Percentiles rank a stretch among this genome's conserved stretches.
Conservation (phyloP, 2,888 invertebrate species). For the Epistrophe grossulariae region DNA sequence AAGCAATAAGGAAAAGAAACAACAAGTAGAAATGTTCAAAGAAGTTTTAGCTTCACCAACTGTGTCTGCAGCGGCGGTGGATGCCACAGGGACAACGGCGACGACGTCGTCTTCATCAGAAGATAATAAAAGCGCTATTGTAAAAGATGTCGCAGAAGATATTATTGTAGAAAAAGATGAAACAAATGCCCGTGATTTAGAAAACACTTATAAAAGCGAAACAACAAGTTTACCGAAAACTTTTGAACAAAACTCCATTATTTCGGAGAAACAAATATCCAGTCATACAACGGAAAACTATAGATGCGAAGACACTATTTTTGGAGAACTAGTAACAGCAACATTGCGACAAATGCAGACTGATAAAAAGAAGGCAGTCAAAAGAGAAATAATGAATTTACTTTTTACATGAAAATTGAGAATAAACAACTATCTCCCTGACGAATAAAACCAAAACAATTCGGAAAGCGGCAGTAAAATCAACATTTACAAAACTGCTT, state of each 20-base stretch:
- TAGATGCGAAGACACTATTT: slow-evolving; percentile 79
- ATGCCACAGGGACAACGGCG: neutral
- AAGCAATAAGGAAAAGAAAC: neutral
- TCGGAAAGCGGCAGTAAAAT: too few relatives aligned
- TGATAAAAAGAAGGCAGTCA: slow-evolving; percentile 77
- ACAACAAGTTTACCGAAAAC: neutral
- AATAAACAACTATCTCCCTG: too few relatives aligned
- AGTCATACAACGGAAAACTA: neutral
- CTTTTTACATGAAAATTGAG: slow-evolving; percentile 76
- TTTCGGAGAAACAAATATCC: neutral
- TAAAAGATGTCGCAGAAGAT: neutral
- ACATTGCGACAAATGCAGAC: slow-evolving; percentile 78
- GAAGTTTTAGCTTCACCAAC: neutral
- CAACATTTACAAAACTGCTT: too few relatives aligned
- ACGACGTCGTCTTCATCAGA: neutral
- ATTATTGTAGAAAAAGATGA: neutral
- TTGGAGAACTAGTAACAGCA: slow-evolving; percentile 79
- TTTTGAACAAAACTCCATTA: neutral
- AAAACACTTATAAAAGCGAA: slow-evolving; percentile 1
- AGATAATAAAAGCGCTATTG: neutral
- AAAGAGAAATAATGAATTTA: slow-evolving; percentile 80
- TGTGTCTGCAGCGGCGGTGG: neutral
- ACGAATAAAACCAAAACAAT: too few relatives aligned
- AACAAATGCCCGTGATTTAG: neutral
- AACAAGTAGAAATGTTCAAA: slow-evolving; percentile 25